Evolutionary conservation across 2,888 invertebrate genomes (phyloP).

Genomic region (Drosophila lacicola): DNA sequence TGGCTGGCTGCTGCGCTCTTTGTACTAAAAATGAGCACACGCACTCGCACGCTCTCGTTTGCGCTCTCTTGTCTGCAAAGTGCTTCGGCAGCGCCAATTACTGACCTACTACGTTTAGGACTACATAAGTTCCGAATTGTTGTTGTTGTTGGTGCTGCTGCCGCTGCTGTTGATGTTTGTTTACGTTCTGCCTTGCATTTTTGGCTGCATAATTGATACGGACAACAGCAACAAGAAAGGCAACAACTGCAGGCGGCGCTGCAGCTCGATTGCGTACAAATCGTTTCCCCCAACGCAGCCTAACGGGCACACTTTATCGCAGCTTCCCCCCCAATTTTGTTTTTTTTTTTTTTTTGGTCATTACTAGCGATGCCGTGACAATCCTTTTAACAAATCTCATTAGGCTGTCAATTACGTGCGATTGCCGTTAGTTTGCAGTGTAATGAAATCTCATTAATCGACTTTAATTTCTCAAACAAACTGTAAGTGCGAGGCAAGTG

Average conservation of each 20-base stretch:
- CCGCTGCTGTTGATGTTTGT: slow-evolving; percentile 62
- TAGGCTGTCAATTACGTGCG: slow-evolving; percentile 74
- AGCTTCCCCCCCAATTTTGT: background rate
- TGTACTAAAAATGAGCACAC: slow-evolving; percentile 58
- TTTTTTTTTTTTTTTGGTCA: slow-evolving; percentile 49
- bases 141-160: slow-evolving; percentile 20
- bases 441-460: slow-evolving; percentile 77
- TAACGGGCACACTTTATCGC: slow-evolving; percentile 5
- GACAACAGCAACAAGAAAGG: slow-evolving; percentile 43
- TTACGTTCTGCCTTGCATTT: slow-evolving; percentile 70
- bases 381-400: slow-evolving; percentile 79
- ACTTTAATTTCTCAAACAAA: slow-evolving; percentile 67
- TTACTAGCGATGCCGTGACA: slow-evolving; percentile 64
- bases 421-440: slow-evolving; percentile 54
- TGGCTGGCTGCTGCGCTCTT: slow-evolving; percentile 68
- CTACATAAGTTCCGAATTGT: slow-evolving; percentile 45
- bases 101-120: slow-evolving; percentile 69
- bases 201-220: slow-evolving; percentile 72
- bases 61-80: slow-evolving; percentile 36
- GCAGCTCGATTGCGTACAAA: slow-evolving; percentile 48
- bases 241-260: slow-evolving; percentile 45
- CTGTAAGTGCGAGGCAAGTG: slow-evolving; percentile 48
- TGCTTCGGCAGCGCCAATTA: slow-evolving; percentile 48
- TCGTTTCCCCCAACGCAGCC: slow-evolving; percentile 24
- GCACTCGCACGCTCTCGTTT: slow-evolving; percentile 1